Evolutionary conservation across 2,113 vertebrate species (phyloP).

Genomic region (Aphyosemion australe): DNA sequence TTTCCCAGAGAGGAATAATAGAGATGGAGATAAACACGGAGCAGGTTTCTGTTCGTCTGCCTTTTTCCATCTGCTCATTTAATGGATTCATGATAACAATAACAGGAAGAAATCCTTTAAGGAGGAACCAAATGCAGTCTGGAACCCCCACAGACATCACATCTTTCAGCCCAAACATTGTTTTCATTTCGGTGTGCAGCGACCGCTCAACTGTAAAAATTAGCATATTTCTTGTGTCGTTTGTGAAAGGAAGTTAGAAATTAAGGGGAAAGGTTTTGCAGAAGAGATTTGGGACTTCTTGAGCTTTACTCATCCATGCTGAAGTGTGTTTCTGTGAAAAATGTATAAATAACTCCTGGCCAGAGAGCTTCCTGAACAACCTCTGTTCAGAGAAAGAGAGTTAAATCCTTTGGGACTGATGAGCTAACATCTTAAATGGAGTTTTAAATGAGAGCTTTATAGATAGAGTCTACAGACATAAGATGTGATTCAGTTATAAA

Average conservation of each 20-base stretch:
- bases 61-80: neutral
- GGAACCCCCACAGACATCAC: neutral
- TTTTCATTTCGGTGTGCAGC: neutral
- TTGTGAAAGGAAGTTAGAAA: neutral
- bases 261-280: no score
- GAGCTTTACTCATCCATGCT: no score
- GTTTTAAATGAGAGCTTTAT: no score
- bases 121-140: neutral
- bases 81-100: constrained; percentile 13
- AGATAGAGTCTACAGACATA: no score
- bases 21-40: neutral
- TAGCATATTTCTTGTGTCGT: neutral
- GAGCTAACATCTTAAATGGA: no score
- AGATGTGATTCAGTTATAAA: no score
- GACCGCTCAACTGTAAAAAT: neutral
- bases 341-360: no score
- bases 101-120: neutral
- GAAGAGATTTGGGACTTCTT: no score
- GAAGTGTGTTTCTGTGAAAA: no score
- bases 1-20: neutral
- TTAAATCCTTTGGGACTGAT: no score
- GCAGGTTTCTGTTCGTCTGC: neutral
- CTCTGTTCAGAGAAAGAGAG: no score
- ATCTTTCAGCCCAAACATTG: neutral
- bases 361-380: no score